Evolutionary conservation across 1,140 invertebrate genomes (phyloP).

Genomic region (Rhizoglyphus robini): DNA sequence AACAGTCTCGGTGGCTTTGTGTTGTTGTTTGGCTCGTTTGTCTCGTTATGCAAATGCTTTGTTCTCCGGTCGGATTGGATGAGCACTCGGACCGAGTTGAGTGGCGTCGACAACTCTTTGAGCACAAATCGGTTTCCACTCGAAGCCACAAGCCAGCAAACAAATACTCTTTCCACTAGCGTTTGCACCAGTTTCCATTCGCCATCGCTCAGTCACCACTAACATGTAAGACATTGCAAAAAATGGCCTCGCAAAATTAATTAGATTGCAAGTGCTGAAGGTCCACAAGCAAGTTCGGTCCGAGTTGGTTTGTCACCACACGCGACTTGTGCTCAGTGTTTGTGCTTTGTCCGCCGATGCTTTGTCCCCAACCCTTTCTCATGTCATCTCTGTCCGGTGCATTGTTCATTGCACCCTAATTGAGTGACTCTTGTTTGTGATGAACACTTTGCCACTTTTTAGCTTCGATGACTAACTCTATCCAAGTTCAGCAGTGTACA

Average conservation of each 20-base stretch:
- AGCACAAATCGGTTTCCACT: slow-evolving; percentile 15
- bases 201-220: neutral
- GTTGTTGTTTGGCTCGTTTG: neutral
- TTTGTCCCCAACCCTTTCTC: neutral
- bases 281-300: neutral
- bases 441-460: neutral
- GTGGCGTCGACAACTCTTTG: slow-evolving; percentile 1
- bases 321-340: neutral
- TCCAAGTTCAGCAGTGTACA: too few species aligned
- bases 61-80: neutral
- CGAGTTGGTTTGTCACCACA: neutral
- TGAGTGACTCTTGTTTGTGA: too few species aligned
- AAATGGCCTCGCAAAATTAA: slow-evolving; percentile 13
- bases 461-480: neutral
- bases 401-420: neutral
- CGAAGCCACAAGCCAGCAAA: slow-evolving; percentile 1
- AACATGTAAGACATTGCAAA: neutral
- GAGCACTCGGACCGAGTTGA: neutral
- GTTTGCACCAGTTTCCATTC: neutral
- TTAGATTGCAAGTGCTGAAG: slow-evolving; percentile 3
- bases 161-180: neutral
- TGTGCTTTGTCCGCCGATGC: neutral
- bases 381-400: slow-evolving; percentile 6
- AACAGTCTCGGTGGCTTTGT: neutral
- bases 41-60: slow-evolving; percentile 11